A percentile compares a stretch with the other conserved stretches of the same genome.
These are phyloP conservation scores for Drosophila subquinaria DNA, from an alignment of 2,888 invertebrate genomes.

Conservation along the genomic window DNA sequence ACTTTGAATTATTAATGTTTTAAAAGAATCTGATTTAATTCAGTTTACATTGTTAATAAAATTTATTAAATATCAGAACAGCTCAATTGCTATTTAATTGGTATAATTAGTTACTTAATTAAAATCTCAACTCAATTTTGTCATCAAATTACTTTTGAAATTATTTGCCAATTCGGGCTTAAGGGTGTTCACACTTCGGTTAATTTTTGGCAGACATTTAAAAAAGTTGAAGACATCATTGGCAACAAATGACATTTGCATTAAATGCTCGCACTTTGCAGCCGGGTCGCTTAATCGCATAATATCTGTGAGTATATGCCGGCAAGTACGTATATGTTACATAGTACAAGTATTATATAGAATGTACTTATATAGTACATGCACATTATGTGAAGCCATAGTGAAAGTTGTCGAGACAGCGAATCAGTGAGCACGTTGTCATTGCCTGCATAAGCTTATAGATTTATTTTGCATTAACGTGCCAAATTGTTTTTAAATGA, in stretches of 20 bases:
- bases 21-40: no score
- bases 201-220: slow-evolving; percentile 3
- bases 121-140: no score
- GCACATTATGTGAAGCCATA: slow-evolving; percentile 27
- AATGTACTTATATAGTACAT: neutral
- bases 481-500: slow-evolving; percentile 82
- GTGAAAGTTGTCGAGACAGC: slow-evolving; percentile 40
- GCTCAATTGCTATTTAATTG: no score
- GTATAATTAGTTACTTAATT: no score
- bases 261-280: slow-evolving; percentile 56
- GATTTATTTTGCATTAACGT: slow-evolving; percentile 82
- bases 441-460: slow-evolving; percentile 73
- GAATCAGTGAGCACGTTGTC: slow-evolving; percentile 45
- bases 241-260: slow-evolving; percentile 73
- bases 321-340: slow-evolving; percentile 7
- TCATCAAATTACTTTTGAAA: neutral
- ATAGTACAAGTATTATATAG: neutral
- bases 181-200: neutral
- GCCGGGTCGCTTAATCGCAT: slow-evolving; percentile 47
- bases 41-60: no score
- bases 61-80: no score
- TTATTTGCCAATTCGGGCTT: neutral
- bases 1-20: no score
- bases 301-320: slow-evolving; percentile 8
- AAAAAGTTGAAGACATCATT: slow-evolving; percentile 59